Percentiles rank a stretch among this genome's conserved stretches.
Evolutionary conservation across 2,113 vertebrate species (phyloP).

Genomic region (Microcebus griseorufus): DNA sequence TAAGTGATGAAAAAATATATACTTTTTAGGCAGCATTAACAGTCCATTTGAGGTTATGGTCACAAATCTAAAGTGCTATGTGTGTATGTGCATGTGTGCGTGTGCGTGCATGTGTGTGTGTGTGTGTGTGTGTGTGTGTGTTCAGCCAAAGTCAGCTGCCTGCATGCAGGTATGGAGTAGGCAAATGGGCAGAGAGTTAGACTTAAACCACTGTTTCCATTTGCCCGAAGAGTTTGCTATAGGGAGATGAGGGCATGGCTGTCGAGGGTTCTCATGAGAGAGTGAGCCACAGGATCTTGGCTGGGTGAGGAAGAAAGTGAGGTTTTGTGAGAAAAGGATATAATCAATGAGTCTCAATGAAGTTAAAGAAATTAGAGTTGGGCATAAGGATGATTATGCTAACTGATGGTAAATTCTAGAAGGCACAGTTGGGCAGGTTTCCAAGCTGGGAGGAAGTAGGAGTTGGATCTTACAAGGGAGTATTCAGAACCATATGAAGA

Average conservation of each 20-base stretch:
- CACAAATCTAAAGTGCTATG: background rate
- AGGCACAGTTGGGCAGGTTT: background rate
- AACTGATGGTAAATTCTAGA: background rate
- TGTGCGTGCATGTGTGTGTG: no score
- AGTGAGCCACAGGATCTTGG: background rate
- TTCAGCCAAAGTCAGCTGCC: background rate
- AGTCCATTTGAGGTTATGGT: background rate
- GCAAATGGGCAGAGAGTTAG: background rate
- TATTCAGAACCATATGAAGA: background rate
- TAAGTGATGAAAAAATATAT: background rate
- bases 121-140: background rate
- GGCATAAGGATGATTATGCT: background rate
- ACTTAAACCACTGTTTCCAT: background rate
- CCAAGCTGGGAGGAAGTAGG: background rate
- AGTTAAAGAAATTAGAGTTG: background rate
- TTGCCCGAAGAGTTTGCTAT: background rate
- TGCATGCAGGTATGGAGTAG: background rate
- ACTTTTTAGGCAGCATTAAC: background rate
- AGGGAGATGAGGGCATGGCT: background rate
- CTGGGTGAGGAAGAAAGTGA: background rate
- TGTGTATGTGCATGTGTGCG: background rate
- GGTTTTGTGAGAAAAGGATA: background rate
- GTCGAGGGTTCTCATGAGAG: background rate
- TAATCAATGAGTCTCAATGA: background rate
- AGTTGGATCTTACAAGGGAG: background rate